A percentile compares a stretch with the other conserved stretches of the same genome.
phyloP scores from a whole-genome alignment of 2,797 vertebrate species.

The Hippoglossus hippoglossus region DNA sequence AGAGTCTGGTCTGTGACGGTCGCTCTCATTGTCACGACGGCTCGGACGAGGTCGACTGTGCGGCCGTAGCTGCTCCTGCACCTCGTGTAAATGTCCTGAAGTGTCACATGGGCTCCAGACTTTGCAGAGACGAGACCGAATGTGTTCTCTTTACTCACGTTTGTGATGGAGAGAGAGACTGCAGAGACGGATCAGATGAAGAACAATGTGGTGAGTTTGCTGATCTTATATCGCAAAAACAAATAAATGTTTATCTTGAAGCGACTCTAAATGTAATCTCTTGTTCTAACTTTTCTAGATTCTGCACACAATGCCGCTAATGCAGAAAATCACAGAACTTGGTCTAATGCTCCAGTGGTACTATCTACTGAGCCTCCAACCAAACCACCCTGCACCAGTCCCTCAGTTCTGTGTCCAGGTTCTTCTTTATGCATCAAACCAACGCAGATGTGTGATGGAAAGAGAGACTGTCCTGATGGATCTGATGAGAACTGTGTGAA shows the following conservation, averaged over 20 bases:
- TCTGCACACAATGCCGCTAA: not conserved
- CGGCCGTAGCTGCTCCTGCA: not conserved
- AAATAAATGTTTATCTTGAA: too few relatives aligned
- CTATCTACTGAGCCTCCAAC: constrained; percentile 5
- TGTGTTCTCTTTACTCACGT: constrained; percentile 82
- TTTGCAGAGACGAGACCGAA: constrained; percentile 71
- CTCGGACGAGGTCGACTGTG: constrained; percentile 77
- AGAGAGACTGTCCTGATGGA: constrained; percentile 86
- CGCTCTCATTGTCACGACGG: constrained; percentile 76
- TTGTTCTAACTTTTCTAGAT: constrained; percentile 36
- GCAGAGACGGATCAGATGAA: constrained; percentile 90
- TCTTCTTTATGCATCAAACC: constrained; percentile 79
- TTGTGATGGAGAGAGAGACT: constrained; percentile 87
- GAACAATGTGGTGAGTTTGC: constrained; percentile 69
- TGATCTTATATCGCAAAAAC: too few relatives aligned
- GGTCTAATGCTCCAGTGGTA: not conserved
- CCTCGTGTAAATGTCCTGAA: not conserved
- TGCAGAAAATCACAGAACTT: not conserved
- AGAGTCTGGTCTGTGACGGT: constrained; percentile 76
- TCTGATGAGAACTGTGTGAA: constrained; percentile 86
- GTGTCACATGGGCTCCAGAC: constrained; percentile 71
- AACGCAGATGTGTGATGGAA: constrained; percentile 86
- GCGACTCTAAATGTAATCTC: too few relatives aligned
- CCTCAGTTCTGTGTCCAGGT: constrained; percentile 79
- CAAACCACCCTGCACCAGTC: constrained; percentile 69